Evolutionary conservation across 2,113 vertebrate genomes (phyloP), one percentile per base, ranked within the genome.

Genomic region (Equus quagga): DNA sequence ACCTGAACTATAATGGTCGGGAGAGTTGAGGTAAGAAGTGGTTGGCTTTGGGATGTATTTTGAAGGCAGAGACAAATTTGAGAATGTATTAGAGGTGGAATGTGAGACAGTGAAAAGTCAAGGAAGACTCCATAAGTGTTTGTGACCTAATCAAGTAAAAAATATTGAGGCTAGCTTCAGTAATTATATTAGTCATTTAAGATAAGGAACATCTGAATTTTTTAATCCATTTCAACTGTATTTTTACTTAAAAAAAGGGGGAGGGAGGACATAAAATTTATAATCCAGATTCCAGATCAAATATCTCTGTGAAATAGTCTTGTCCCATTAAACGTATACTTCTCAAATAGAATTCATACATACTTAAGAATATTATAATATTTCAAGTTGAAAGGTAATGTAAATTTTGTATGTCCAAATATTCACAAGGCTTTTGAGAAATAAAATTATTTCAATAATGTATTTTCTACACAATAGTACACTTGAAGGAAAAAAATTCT

Each of bases 1-100:
- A 12, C 26, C 0, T 12, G 54, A n/a, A 62, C n/a, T 31, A 10
- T 0, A 6, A 14, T 0, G 18, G 6, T 0, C 26, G 33, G 8
- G 15, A 41, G 33, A 13, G 49, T 0, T 3, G 6, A 69, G 54
- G 24, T 1, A 11, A 31, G 54, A 54, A 80, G 28, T 13, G 26
- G 19, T 1, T 60, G 46, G 21, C 36, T 58, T 0, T 19, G 49
- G 76, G 49, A 5, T 46, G 6, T 13, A 28, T 18, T 31, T 24
- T 31, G 62, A 92, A 89, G 62, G 64, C 6, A 76, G 31, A 85
- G 26, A 36, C 8, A 51, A 44, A 58, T 8, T 3, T 69, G 33
- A 3, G 15, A 23, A 60, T 10, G 18, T 21, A 9, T 28, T 26
- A 51, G 5, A 67, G 3, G 23, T 4, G 24, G 18, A 73, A n/a